Base-by-base conservation (phyloP, 2,797 vertebrate genomes). In the Protonibea diacanthus region DNA sequence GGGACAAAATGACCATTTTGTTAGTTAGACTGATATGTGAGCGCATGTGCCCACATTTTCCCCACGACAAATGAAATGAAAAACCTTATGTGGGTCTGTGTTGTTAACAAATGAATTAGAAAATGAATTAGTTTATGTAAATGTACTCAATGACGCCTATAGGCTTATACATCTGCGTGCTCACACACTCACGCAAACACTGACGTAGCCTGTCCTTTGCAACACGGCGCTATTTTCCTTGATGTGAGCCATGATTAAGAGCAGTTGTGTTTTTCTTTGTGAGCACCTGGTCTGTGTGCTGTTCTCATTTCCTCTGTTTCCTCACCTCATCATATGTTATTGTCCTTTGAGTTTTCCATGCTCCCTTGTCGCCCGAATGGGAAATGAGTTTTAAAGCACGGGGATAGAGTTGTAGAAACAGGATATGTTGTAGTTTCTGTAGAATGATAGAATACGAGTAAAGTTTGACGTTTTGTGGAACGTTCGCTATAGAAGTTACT, bases 301-400 rank as follows among this genome's bases (percentile, higher is more conserved):
- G 71, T 68, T 91, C 88, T 91, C 87, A 90, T 93, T 91, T 92
- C 89, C 89, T 91, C 69, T 27, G 76, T 72, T 78, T 82, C 87
- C 81, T 82, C 68, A 53, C 84, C 86, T 83, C 76, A 74, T 89
- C 87, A 85, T 80, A 60, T 82, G 74, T 87, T 86, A 80, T 88
- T 81, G 74, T 91, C 73, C 69, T 83, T 47, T 72, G 74, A 76
- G 68, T 83, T 88, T 87, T 83, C 70, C 57, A 20, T 38, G 62
- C 74, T 83, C 82, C 83, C 74, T 57, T 60, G 77, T 74, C 59
- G 56, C 74, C 73, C 42, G 25, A 80, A 75, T 84, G 64, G 87
- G 82, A 91, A 93, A 92, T 91, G 63, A 89, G 78, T 86, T 86
- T 79, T 83, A 79, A 80, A 86, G 66, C 70, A 42, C 3, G 0